Evolutionary conservation across 2,888 invertebrate genomes (phyloP).

Genomic region (Dichetophora obliterata): DNA sequence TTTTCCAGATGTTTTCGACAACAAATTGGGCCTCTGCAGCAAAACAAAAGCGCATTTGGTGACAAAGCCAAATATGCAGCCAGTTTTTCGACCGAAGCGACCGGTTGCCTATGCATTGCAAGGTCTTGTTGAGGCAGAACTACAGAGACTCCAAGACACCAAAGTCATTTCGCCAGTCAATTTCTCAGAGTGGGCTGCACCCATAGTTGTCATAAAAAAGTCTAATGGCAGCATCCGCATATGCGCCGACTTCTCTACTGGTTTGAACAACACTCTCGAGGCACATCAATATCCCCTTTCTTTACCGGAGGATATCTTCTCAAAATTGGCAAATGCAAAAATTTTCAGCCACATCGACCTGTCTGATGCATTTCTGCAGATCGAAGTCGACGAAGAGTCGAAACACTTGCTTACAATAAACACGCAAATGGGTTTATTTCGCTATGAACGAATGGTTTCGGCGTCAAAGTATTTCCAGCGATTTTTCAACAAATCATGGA

Average conservation of each 20-base stretch:
- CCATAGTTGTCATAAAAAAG: slow-evolving; percentile 49
- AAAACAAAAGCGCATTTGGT: slow-evolving; percentile 46
- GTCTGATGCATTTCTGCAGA: slow-evolving; percentile 48
- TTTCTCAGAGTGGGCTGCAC: slow-evolving; percentile 47
- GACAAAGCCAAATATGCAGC: slow-evolving; percentile 43
- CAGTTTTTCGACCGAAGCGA: slow-evolving; percentile 47
- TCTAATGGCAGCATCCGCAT: slow-evolving; percentile 45
- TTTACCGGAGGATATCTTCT: slow-evolving; percentile 45
- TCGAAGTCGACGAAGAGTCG: slow-evolving; percentile 45
- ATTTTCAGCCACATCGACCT: slow-evolving; percentile 45
- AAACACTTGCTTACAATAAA: slow-evolving; percentile 42
- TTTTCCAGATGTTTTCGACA: slow-evolving; percentile 45
- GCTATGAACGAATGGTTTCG: slow-evolving; percentile 34
- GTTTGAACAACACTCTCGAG: slow-evolving; percentile 45
- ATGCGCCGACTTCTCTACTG: slow-evolving; percentile 50
- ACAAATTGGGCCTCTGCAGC: slow-evolving; percentile 38
- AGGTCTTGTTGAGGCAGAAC: slow-evolving; percentile 46
- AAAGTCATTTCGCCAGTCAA: slow-evolving; percentile 47
- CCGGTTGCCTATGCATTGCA: slow-evolving; percentile 48
- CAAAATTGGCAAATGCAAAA: slow-evolving; percentile 39
- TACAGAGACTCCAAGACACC: slow-evolving; percentile 41
- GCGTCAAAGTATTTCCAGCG: slow-evolving; percentile 38
- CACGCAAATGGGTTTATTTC: slow-evolving; percentile 37
- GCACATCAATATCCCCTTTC: slow-evolving; percentile 47
- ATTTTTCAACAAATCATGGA: slow-evolving; percentile 45